Evolutionary conservation across 2,888 invertebrate genomes (phyloP).

Genomic region (Adelphocoris suturalis): DNA sequence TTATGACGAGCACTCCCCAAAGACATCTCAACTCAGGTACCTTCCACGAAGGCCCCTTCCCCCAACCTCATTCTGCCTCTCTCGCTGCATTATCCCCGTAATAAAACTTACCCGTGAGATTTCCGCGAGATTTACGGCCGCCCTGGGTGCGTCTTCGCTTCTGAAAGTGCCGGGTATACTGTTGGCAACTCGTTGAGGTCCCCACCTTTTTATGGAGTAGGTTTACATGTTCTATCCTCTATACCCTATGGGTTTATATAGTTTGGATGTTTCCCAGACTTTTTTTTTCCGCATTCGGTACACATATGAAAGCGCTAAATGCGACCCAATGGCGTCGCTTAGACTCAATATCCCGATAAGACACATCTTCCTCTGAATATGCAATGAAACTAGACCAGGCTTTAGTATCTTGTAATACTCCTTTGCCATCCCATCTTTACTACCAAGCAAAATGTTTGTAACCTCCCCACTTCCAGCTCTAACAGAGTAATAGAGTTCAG

Average conservation of each 20-base stretch:
- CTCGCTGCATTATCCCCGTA: conserved; percentile 31
- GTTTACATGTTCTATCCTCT: neutral
- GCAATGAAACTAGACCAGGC: too few species aligned
- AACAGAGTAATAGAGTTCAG: too few species aligned
- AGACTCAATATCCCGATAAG: neutral
- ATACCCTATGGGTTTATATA: neutral
- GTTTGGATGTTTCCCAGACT: conserved; percentile 1
- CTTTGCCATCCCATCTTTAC: too few species aligned
- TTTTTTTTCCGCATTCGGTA: neutral
- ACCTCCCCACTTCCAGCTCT: too few species aligned
- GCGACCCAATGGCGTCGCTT: neutral
- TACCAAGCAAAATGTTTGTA: too few species aligned
- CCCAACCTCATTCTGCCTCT: conserved; percentile 18
- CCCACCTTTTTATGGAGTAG: conserved; percentile 15
- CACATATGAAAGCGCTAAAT: neutral
- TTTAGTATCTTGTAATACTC: too few species aligned
- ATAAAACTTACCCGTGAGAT: conserved; percentile 62
- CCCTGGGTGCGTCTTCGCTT: conserved; percentile 40
- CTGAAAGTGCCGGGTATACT: conserved; percentile 17
- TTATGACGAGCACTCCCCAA: conserved; percentile 42
- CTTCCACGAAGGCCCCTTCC: neutral
- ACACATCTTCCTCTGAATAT: too few species aligned
- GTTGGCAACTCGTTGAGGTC: conserved; percentile 24
- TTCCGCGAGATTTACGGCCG: conserved; percentile 60
- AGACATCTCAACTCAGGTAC: conserved; percentile 32